Evolutionary conservation across 2,113 vertebrate genomes (phyloP), one percentile per base, ranked within the genome.

Genomic region (Rostratula benghalensis): DNA sequence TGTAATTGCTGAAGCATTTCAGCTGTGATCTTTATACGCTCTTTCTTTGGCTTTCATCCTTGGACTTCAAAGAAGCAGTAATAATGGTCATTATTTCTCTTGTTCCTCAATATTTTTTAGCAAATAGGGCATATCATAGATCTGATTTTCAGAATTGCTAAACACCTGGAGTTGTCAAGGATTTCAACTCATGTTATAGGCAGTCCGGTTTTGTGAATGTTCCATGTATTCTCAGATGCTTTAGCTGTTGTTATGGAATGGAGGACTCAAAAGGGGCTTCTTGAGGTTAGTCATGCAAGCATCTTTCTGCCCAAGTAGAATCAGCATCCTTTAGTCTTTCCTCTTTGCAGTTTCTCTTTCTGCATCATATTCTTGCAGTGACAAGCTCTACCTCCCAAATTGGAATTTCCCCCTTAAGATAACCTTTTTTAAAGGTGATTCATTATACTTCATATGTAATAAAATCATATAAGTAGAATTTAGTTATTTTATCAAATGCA

Each of bases 41-140:
- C 59, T 83, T 92, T 88, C 69, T 90, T 65, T 65, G n/a, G 18
- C 84, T 95, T 92, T 96, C 90, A 81, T 94, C 79, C 39, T 2
- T 74, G 46, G 27, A 67, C 68, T 80, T 94, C 67, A 94, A 88
- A 93, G 46, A 57, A 91, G n/a, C 25, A 41, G 31, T 77, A 86
- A 83, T 80, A 90, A n/a, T 0, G 0, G 43, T 93, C 79, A 91
- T 68, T 94, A 78, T 78, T 88, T 54, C 35, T 93, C 46, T 69
- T 70, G 57, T 91, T 79, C 48, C 31, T 39, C 3, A 27, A 9
- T 63, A 43, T 48, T 45, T 86, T 69, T 77, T 56, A 39, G 68
- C 43, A 90, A 83, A 59, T 39, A 71, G 27, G 31, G 13, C 28
- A 7, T 43, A 22, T 85, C 20, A 12, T 30, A 43, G 39, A 37